Evolutionary conservation across 2,888 invertebrate species (phyloP).

Genomic region (Tethea ocularis): DNA sequence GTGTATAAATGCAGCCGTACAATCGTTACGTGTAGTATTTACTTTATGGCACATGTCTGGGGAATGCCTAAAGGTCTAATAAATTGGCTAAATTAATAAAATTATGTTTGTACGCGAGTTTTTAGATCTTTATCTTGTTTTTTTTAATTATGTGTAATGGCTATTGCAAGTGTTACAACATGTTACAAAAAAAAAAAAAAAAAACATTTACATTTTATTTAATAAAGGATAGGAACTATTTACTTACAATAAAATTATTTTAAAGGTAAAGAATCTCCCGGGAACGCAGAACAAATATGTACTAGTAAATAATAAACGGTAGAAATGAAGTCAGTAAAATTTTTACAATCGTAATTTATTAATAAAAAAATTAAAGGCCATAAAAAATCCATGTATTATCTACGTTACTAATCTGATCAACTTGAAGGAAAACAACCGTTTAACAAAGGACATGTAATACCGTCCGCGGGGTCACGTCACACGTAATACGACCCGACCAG

Average conservation of each 20-base stretch:
- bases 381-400: neutral
- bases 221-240: too few species aligned
- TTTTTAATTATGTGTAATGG: too few species aligned
- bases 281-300: too few species aligned
- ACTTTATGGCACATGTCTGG: neutral
- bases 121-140: neutral
- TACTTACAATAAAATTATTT: too few species aligned
- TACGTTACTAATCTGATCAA: neutral
- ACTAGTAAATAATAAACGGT: too few species aligned
- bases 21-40: neutral
- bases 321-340: too few species aligned
- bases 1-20: neutral
- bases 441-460: slow-evolving; percentile 1
- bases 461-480: slow-evolving; percentile 5
- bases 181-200: too few species aligned
- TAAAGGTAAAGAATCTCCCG: too few species aligned
- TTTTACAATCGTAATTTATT: too few species aligned
- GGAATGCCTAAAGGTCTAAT: neutral
- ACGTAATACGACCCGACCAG: neutral
- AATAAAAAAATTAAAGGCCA: too few species aligned
- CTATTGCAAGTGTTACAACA: too few species aligned
- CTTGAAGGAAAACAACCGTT: slow-evolving; percentile 7
- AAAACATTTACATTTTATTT: too few species aligned
- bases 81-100: neutral
- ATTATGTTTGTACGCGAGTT: neutral